phyloP scores from a whole-genome alignment of 2,888 invertebrate genomes.

The Epirrhoe alternata region DNA sequence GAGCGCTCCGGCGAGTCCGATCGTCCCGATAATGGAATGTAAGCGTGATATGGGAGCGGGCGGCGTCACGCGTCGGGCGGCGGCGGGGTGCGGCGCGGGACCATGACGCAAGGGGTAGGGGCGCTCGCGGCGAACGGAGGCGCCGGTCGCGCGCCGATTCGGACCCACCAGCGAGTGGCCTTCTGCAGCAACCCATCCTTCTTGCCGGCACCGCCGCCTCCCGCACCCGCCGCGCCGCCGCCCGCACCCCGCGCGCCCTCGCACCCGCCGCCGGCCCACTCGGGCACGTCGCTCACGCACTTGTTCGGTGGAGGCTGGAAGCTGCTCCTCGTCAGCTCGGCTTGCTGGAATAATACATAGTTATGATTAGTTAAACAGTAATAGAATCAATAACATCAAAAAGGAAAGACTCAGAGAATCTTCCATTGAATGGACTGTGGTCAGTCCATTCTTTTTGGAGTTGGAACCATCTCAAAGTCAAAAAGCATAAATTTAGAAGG shows the following conservation, averaged over 20 bases:
- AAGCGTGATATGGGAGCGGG: conserved; percentile 76
- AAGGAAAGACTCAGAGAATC: too few relatives aligned
- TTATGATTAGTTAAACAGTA: not conserved
- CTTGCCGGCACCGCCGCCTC: conserved; percentile 59
- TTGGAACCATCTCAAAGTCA: too few relatives aligned
- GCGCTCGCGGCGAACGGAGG: conserved; percentile 39
- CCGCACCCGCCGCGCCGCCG: conserved; percentile 45
- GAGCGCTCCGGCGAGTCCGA: conserved; percentile 69
- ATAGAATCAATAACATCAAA: too few relatives aligned
- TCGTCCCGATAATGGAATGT: conserved; percentile 83
- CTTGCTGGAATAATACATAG: conserved; percentile 78
- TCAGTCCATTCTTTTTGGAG: too few relatives aligned
- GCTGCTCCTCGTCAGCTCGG: conserved; percentile 88
- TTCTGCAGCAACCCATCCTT: conserved; percentile 83
- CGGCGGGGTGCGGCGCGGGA: conserved; percentile 65
- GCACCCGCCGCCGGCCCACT: conserved; percentile 75
- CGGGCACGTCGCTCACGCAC: conserved; percentile 88
- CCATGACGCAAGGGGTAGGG: conserved; percentile 51
- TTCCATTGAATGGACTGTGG: too few relatives aligned
- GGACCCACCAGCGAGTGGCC: conserved; percentile 83
- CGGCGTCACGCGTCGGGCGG: conserved; percentile 62
- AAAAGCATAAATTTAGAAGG: too few relatives aligned
- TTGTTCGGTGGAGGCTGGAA: conserved; percentile 88
- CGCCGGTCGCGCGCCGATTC: conserved; percentile 73
- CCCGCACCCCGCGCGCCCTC: conserved; percentile 47